Conservation (phyloP, 2,797 vertebrate genomes). For the Manis javanica region DNA sequence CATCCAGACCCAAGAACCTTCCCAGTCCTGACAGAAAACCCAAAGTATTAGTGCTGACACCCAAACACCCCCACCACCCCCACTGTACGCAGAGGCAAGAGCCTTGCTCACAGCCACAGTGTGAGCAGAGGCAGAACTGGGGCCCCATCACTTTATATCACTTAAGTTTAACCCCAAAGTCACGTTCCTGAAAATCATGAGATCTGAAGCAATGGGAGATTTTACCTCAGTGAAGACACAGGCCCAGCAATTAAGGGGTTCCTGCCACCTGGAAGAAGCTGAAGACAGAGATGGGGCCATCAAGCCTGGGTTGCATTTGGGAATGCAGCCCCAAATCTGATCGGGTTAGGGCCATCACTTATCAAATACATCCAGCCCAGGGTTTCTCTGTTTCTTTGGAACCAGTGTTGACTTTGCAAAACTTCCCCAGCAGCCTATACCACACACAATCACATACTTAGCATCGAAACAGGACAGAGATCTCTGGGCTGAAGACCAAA, state of each 20-base stretch:
- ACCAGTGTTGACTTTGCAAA: background rate
- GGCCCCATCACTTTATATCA: background rate
- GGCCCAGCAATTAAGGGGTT: background rate
- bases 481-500: background rate
- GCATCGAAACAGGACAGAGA: background rate
- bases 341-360: background rate
- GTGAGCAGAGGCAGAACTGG: conserved; percentile 5
- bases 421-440: background rate
- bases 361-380: background rate
- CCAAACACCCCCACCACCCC: background rate
- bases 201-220: background rate
- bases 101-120: background rate
- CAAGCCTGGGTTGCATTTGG: too few species aligned
- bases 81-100: background rate
- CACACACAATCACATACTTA: background rate
- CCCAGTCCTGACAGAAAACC: background rate
- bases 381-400: background rate
- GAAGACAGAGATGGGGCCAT: background rate
- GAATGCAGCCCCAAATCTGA: background rate
- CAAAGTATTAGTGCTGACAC: background rate
- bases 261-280: background rate
- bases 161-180: background rate
- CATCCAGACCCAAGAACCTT: background rate
- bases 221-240: background rate
- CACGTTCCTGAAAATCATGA: background rate